Evolutionary conservation across 2,797 vertebrate species (phyloP).

Genomic region (Meda fulgida): DNA sequence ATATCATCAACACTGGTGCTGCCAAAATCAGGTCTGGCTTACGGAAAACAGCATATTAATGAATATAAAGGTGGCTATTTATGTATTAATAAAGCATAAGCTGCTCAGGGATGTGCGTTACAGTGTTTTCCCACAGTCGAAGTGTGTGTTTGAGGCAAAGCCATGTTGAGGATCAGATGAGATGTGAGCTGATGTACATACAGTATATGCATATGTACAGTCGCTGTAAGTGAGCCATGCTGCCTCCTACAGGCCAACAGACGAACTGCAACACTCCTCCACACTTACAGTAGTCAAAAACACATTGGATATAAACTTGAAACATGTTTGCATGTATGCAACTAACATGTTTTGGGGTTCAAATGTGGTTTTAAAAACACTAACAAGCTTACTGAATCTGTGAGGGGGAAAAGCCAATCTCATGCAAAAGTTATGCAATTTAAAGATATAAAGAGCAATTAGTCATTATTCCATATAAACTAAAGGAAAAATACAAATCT

Average conservation of each 20-base stretch:
- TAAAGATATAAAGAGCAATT: neutral
- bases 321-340: neutral
- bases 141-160: too few species aligned
- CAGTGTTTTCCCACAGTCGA: neutral
- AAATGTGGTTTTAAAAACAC: neutral
- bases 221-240: slow-evolving; percentile 73
- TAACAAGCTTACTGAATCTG: neutral
- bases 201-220: neutral
- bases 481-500: neutral
- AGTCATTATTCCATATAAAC: neutral
- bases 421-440: neutral
- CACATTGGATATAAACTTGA: neutral
- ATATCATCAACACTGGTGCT: too few species aligned
- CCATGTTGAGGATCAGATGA: neutral
- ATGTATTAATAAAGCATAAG: neutral
- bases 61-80: too few species aligned
- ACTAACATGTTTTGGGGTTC: neutral
- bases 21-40: too few species aligned
- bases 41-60: too few species aligned
- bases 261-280: slow-evolving; percentile 48
- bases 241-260: slow-evolving; percentile 77
- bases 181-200: neutral
- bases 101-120: neutral
- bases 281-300: neutral
- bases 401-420: neutral